Evolutionary conservation across 2,888 invertebrate species (phyloP), one percentile per base, ranked within the genome.

Genomic region (Cryptus armator): DNA sequence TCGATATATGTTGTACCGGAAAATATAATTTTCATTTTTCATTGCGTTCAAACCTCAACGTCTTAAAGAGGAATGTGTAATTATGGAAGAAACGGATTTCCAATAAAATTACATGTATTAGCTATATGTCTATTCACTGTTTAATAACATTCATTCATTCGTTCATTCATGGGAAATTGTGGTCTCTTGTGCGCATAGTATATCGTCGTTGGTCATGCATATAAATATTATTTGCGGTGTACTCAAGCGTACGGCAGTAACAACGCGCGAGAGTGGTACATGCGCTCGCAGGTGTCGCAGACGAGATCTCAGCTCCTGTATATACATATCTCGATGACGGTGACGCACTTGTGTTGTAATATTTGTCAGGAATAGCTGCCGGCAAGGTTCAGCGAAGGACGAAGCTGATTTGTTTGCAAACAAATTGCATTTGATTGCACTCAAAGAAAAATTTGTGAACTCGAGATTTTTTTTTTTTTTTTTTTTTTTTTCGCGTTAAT

Each of bases 221-320:
- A 64, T 59, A 76, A 81, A 71, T 48, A 83, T 83, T 83, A 76
- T 83, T 83, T 83, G 83, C 70, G 71, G 66, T 80, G 62, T 75
- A 80, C 46, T 70, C 70, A 19, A 79, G 64, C 79, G 16, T 74
- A 19, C 12, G 37, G 29, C 37, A 48, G 19, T 53, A 56, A 62
- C 3, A 32, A 44, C 46, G 66, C 24, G 19, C 37, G 66, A 14
- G 71, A 77, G 67, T 67, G 67, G 46, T 37, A 32, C 48, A 48
- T 24, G 24, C 19, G 43, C 48, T 48, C 24, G 16, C 75, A 62
- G 62, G 62, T 75, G 48, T 62, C 16, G 32, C 12, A n/a, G 32
- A 32, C 46, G 70, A 37, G 37, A 7, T 9, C 37, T 37, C 37
- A 37, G 32, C n/a, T 43, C 32, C 68, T 62, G 44, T 62, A 37